A percentile compares a stretch with the other conserved stretches of the same genome.
phyloP scores from a whole-genome alignment of 2,888 invertebrate species.

The Diaphora mendica region DNA sequence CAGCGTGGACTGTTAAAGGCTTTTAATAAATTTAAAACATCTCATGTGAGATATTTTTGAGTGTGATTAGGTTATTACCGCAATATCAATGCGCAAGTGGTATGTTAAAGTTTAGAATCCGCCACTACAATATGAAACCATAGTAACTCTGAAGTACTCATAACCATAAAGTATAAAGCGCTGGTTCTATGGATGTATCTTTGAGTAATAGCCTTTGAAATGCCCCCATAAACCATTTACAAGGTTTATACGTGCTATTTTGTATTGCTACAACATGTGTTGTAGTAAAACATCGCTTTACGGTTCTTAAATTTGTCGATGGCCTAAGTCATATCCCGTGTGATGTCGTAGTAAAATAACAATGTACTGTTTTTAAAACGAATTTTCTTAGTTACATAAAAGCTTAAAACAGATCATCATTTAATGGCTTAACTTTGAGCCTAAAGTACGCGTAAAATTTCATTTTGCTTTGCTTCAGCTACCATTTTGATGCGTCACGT shows the following conservation, averaged over 20 bases:
- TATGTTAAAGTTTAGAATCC: neutral
- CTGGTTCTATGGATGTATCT: neutral
- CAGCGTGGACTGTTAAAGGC: too few relatives aligned
- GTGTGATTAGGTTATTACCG: too few relatives aligned
- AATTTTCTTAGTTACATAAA: conserved; percentile 9
- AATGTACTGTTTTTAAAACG: conserved; percentile 10
- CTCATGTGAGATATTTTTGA: too few relatives aligned
- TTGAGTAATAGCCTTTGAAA: conserved; percentile 21
- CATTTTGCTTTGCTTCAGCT: conserved; percentile 6
- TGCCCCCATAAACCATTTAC: conserved; percentile 39
- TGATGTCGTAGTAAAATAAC: conserved; percentile 19
- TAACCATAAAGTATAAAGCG: neutral
- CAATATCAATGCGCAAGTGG: neutral
- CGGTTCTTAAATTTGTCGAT: conserved; percentile 43
- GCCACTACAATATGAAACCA: neutral
- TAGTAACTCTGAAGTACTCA: neutral
- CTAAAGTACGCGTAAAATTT: conserved; percentile 7
- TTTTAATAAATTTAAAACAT: too few relatives aligned
- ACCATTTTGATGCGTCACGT: conserved; percentile 3
- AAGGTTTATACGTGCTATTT: conserved; percentile 32
- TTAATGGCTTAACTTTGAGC: conserved; percentile 15
- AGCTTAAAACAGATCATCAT: conserved; percentile 11
- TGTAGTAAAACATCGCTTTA: conserved; percentile 37
- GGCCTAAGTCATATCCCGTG: conserved; percentile 31
- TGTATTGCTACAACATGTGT: conserved; percentile 36